Percentiles rank a stretch among this genome's conserved stretches.
phyloP scores from a whole-genome alignment of 2,888 invertebrate genomes.

The Arge pagana region DNA sequence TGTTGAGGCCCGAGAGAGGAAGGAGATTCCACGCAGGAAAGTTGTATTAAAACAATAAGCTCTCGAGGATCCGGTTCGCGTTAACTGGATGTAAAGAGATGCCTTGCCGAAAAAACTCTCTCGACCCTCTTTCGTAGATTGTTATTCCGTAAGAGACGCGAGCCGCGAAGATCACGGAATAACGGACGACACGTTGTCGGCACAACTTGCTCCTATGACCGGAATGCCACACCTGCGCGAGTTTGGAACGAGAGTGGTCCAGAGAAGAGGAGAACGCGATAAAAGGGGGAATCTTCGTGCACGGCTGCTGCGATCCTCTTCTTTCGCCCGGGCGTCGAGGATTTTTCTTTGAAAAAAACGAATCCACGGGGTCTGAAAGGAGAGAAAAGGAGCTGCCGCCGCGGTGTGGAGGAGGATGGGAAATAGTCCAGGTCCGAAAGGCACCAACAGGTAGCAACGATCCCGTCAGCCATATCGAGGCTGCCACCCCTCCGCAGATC shows the following conservation, averaged over 20 bases:
- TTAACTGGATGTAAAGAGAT: too few relatives aligned
- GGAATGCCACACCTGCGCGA: slow-evolving; percentile 30
- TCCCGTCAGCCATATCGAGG: slow-evolving; percentile 18
- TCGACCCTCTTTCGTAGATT: neutral
- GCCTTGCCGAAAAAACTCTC: too few relatives aligned
- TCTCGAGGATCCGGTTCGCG: too few relatives aligned
- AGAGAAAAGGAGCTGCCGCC: slow-evolving; percentile 13
- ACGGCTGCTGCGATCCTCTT: slow-evolving; percentile 25
- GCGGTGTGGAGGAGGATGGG: too few relatives aligned
- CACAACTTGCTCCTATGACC: slow-evolving; percentile 23
- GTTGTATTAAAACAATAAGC: too few relatives aligned
- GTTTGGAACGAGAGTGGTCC: slow-evolving; percentile 17
- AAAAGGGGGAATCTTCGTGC: neutral
- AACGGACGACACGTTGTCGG: slow-evolving; percentile 23
- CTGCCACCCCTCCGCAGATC: slow-evolving; percentile 32
- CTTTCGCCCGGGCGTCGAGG: neutral
- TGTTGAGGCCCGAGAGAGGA: too few relatives aligned
- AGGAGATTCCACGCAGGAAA: too few relatives aligned
- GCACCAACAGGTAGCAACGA: slow-evolving; percentile 17
- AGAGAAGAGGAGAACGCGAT: slow-evolving; percentile 10
- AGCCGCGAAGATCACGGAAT: slow-evolving; percentile 1
- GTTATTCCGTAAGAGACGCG: neutral
- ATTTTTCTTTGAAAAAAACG: neutral
- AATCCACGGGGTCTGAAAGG: neutral
- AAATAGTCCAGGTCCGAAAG: slow-evolving; percentile 6